These are phyloP conservation scores for Drosophila neonasuta DNA, from an alignment of 2,888 invertebrate genomes.

Conservation along the genomic window DNA sequence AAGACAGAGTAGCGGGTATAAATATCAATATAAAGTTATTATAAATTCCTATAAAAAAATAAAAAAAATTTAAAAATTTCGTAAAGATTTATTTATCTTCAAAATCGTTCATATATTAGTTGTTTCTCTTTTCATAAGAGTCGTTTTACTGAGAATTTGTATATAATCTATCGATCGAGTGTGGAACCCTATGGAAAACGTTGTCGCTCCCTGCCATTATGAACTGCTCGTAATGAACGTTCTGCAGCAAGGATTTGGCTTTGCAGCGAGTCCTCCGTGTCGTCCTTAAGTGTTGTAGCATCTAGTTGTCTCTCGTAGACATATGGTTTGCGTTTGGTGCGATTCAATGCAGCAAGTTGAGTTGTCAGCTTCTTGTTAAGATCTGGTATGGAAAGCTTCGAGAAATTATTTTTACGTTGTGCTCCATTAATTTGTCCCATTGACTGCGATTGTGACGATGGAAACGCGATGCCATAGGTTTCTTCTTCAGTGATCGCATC, in stretches of 20 bases:
- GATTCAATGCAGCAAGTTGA: background rate
- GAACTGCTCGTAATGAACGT: conserved; percentile 2
- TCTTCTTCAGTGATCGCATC: conserved; percentile 18
- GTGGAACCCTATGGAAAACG: background rate
- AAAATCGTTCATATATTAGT: background rate
- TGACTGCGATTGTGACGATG: background rate
- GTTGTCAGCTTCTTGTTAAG: conserved; percentile 17
- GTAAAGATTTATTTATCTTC: conserved; percentile 2
- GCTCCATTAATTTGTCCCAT: conserved; percentile 2
- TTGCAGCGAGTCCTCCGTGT: conserved; percentile 15
- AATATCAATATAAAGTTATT: too few species aligned
- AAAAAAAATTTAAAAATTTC: background rate
- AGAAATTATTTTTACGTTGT: background rate
- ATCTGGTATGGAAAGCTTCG: conserved; percentile 22
- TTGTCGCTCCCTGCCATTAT: conserved; percentile 7
- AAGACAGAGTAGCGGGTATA: too few species aligned
- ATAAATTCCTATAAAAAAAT: too few species aligned
- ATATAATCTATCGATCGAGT: background rate
- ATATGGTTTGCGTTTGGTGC: conserved; percentile 2
- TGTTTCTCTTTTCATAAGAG: too few species aligned
- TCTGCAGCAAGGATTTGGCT: conserved; percentile 8
- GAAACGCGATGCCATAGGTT: background rate
- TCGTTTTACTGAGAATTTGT: conserved; percentile 34
- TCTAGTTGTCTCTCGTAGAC: conserved; percentile 6
- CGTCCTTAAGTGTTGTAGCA: background rate